Evolutionary conservation across 2,888 invertebrate species (phyloP), one percentile per base, ranked within the genome.

Genomic region (Luperina testacea): DNA sequence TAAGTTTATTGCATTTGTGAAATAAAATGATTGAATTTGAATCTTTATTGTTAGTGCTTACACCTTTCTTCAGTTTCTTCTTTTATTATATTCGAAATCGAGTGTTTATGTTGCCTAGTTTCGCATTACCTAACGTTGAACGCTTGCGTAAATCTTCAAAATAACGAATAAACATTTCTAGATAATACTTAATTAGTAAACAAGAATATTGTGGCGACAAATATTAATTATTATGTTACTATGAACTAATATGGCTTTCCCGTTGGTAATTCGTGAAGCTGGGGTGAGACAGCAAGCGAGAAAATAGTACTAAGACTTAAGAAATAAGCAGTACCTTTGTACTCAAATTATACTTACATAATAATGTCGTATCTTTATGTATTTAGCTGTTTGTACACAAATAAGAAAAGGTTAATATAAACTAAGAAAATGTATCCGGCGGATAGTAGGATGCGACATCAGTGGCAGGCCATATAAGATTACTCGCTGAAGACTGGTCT

Each of bases 161-260:
- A 17, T 0, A 53, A 61, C 53, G 0, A 78, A 53, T n/a, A 45
- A 57, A 63, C 1, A 27, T 73, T 80, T 77, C n/a, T 51, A 70
- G 45, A 59, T 64, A 32, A 67, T 69, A 81, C 32, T 48, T 13
- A 32, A 64, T 8, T 0, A 42, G 63, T 64, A 77, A 73, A 69
- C 67, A 53, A 68, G 38, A 68, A 61, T 67, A 75, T 67, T 57
- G 42, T 59, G 45, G 20, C 17, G 45, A 57, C 13, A 71, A 72
- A 45, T 68, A 61, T 59, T 51, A 68, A 17, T 71, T 38, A 71
- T 72, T 57, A 57, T 9, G 57, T 57, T 57, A 24, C 57, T 57
- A n/a, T 59, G 38, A 72, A 81, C 53, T 74, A 24, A 32, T 85
- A 85, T 1, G 78, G n/a, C 5, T 72, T 72, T 85, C 74, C 15